These are phyloP conservation scores for Orbicella faveolata DNA, from an alignment of 64 coral and sea anemone genomes.

Conservation along the genomic window DNA sequence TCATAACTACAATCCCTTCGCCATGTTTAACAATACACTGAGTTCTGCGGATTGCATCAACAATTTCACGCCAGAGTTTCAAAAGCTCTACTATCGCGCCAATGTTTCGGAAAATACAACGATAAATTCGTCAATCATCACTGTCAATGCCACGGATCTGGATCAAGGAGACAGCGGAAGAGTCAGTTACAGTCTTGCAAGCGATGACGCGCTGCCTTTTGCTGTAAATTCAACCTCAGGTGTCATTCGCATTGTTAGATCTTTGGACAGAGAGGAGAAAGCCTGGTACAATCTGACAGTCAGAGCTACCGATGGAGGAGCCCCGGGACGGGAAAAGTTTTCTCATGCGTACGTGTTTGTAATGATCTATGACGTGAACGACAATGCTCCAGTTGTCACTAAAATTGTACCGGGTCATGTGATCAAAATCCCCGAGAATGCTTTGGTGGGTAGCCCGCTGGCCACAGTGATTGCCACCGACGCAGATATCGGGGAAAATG, in stretches of 20 bases:
- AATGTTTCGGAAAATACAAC: constrained; percentile 54
- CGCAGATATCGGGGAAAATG: constrained; percentile 48
- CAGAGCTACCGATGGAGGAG: constrained; percentile 53
- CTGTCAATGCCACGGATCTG: constrained; percentile 53
- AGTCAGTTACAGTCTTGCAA: constrained; percentile 47
- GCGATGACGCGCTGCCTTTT: constrained; percentile 32
- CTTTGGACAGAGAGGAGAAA: constrained; percentile 38
- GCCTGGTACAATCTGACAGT: constrained; percentile 49
- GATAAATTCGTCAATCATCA: constrained; percentile 26
- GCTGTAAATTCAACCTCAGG: constrained; percentile 35
- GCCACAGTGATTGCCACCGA: constrained; percentile 41
- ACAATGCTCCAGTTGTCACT: constrained; percentile 34
- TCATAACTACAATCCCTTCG: constrained; percentile 44
- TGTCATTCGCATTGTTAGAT: constrained; percentile 10
- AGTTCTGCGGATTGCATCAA: constrained; percentile 38
- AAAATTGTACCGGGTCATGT: constrained; percentile 28
- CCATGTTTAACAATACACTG: constrained; percentile 55
- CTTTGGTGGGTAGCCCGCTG: constrained; percentile 12
- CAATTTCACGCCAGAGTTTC: constrained; percentile 47
- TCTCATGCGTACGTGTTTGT: constrained; percentile 17
- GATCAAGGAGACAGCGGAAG: constrained; percentile 46
- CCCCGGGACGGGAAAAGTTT: constrained; percentile 43
- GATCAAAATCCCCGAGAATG: constrained; percentile 52
- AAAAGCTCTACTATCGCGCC: constrained; percentile 30
- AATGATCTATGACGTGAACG: constrained; percentile 41